phyloP scores from a whole-genome alignment of 37 sponge, comb jelly and placozoan species.

The Eunapius fragilis region DNA sequence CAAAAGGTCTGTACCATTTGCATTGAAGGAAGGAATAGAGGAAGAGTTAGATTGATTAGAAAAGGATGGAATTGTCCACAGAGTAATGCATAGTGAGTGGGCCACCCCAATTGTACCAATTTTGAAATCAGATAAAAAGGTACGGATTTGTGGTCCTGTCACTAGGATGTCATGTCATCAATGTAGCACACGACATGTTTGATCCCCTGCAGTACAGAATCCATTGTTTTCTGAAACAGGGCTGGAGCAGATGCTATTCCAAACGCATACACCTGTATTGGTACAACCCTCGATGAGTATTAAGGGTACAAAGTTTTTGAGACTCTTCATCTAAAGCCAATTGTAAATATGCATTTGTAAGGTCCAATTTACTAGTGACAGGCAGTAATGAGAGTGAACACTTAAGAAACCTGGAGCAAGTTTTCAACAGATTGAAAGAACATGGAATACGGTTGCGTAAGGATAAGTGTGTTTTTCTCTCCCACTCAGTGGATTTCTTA shows the following conservation, averaged over 20 bases:
- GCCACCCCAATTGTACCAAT: constrained; percentile 57
- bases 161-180: no score
- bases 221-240: constrained; percentile 32
- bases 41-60: constrained; percentile 18
- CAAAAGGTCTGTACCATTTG: constrained; percentile 15
- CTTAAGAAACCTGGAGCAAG: no score
- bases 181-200: constrained; percentile 29
- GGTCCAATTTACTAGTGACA: neutral
- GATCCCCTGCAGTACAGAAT: constrained; percentile 20
- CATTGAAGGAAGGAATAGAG: constrained; percentile 6
- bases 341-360: no score
- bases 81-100: constrained; percentile 45
- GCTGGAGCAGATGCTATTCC: no score
- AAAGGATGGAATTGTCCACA: constrained; percentile 26
- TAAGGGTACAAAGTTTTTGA: neutral
- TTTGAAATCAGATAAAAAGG: constrained; percentile 24
- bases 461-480: no score
- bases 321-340: neutral
- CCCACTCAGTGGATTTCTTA: no score
- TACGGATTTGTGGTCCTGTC: constrained; percentile 53
- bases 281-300: constrained; percentile 14
- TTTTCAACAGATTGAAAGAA: no score
- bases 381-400: no score
- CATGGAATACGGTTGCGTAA: no score
- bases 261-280: no score